These are phyloP conservation scores for Sphyrna mokarran DNA, from an alignment of 2,113 vertebrate genomes.

Conservation along the genomic window DNA sequence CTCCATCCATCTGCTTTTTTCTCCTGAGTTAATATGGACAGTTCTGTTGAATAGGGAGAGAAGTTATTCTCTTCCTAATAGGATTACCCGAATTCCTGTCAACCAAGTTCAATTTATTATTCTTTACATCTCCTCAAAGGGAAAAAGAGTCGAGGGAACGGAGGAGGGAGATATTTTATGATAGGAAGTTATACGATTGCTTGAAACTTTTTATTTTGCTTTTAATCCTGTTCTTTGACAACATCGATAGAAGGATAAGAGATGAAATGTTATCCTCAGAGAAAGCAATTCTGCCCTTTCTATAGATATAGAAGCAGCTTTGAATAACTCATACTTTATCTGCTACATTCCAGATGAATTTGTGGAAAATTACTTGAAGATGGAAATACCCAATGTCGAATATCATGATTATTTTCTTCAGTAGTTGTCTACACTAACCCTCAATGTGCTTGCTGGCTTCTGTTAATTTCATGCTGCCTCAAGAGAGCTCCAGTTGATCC, in stretches of 20 bases:
- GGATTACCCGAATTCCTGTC: neutral
- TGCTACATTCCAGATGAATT: neutral
- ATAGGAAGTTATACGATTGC: neutral
- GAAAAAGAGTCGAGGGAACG: neutral
- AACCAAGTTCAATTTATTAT: neutral
- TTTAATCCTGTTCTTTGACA: slow-evolving; percentile 23
- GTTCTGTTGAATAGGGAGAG: too few species aligned
- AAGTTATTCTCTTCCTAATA: slow-evolving; percentile 1
- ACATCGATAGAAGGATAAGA: neutral
- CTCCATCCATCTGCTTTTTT: too few species aligned
- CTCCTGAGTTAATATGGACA: neutral
- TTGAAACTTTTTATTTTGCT: neutral
- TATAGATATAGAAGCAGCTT: neutral
- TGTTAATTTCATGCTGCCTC: neutral
- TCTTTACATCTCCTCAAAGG: neutral
- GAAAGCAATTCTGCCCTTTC: neutral
- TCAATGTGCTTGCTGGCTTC: neutral
- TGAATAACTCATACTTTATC: neutral
- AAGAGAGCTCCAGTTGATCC: too few species aligned
- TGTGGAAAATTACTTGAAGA: neutral
- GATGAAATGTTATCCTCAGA: neutral
- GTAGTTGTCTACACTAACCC: neutral
- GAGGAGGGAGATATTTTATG: neutral
- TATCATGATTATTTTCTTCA: neutral
- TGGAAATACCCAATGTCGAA: neutral